Evolutionary conservation across 1,140 invertebrate species (phyloP), one percentile per base, ranked within the genome.

Genomic region (Amphibalanus amphitrite): DNA sequence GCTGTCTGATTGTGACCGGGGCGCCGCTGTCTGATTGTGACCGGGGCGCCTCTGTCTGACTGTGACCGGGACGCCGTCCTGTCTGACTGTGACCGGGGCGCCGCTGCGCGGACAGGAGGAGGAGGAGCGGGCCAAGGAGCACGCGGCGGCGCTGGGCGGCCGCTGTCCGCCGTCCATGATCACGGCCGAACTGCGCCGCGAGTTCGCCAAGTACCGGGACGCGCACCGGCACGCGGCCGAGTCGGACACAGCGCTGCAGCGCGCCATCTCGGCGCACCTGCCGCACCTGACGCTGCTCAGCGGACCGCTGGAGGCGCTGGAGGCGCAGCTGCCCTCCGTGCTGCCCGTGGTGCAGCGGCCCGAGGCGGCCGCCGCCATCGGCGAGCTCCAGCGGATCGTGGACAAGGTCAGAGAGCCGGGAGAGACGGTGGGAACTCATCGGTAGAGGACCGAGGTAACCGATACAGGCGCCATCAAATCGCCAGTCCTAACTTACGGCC

Each of bases 231-330:
- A 92, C 74, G 94, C 93, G 0, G 89, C 88, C 15, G 90, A 95
- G 77, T 94, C 92, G 25, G 98, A 98, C 81, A 85, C 89, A 73
- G 92, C 92, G 59, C 83, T 98, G 25, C 90, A 96, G 76, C 89
- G 90, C 77, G 93, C 93, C 13, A 93, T 97, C 87, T 89, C 87
- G 30, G 82, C 89, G 69, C 93, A 97, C 79, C 87, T 95, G 0
- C 88, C 88, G 38, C 94, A 97, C 82, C 82, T 98, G 28, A 87
- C 88, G 77, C 84, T 94, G 65, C 82, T 98, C 17, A 83, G 87
- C 26, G 85, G 89, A 72, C 91, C 94, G 0, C 80, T 97, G 38
- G 83, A 86, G 25, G 87, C 92, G 74, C 82, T 98, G 26, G 84
- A 89, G 75, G 82, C 85, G 71, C 84, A 88, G 67, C 86, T 97